Base-by-base conservation (phyloP, 2,113 vertebrate species). In the Poecilia latipinna region DNA sequence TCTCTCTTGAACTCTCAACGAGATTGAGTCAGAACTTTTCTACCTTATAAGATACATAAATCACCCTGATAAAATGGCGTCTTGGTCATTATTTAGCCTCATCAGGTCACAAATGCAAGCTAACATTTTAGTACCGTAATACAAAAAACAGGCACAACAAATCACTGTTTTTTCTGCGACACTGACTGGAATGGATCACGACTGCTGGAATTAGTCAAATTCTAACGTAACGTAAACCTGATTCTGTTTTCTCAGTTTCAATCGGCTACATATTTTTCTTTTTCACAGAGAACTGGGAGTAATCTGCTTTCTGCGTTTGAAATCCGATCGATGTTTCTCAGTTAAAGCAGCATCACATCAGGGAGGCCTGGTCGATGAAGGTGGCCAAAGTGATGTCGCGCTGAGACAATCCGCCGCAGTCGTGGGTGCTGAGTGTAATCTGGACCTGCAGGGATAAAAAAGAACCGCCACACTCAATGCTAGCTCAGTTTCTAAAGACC, bases 381-480 rank as follows among this genome's bases (percentile, higher is more conserved):
- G 96, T 96, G 75, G 98, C 98, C 91, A 99, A 86, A 61, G 95
- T 96, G 88, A 99, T 95, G 10, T 99, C 98, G 72, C 94, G 96
- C 90, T 96, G 96, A 74, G 96, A 97, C 86, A 99, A 82, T 12
- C 95, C 96, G 10, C 96, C 96, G 0, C 94, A 96, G 90, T 98
- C 97, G 0, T 98, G 98, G 4, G 98, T 98, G 57, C 95, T 97
- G 65, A 99, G 94, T 12, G 98, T 99, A 89, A 99, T 97, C 92
- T 98, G 97, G 84, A 99, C 97, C 98, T 99, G 80, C 11, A 1
- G 29, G 15, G 24, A 77, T 11, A 63, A 19, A 65, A 1, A 63
- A 24, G 3, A 19, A 31, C 0, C 72, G 0, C 8, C 51, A 24
- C n/a, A 24, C 74, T 4, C 78, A 65, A 65, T 29, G 4, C 11